A percentile compares a stretch with the other conserved stretches of the same genome.
phyloP scores from a whole-genome alignment of 2,113 vertebrate genomes.

The Nothoprocta perdicaria region DNA sequence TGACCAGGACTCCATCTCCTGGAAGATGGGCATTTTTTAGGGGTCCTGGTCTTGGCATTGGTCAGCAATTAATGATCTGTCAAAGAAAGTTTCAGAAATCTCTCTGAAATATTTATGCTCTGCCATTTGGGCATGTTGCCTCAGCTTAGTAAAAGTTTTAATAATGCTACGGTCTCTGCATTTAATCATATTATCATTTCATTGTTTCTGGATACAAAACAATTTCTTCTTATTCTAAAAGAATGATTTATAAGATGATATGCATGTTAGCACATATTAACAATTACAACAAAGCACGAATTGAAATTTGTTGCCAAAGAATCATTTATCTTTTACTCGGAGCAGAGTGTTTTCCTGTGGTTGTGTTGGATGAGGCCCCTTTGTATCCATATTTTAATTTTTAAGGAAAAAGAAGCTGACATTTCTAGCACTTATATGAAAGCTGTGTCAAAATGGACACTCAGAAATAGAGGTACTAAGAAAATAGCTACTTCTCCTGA shows the following conservation, averaged over 20 bases:
- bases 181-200: conserved; percentile 22
- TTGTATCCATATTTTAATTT: conserved; percentile 7
- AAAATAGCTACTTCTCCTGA: conserved; percentile 6
- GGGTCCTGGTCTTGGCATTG: neutral
- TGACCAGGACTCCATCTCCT: neutral
- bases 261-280: conserved; percentile 50
- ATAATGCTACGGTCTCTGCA: neutral
- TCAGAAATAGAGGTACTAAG: neutral
- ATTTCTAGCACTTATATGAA: neutral
- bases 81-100: neutral
- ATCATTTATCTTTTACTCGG: conserved; percentile 52
- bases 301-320: conserved; percentile 29
- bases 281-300: conserved; percentile 51
- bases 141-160: neutral
- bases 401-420: neutral
- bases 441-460: neutral
- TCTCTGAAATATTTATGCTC: neutral
- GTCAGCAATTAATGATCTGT: neutral
- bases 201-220: conserved; percentile 36
- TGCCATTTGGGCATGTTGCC: neutral
- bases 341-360: neutral
- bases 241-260: conserved; percentile 60
- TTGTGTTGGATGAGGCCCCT: neutral
- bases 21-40: neutral
- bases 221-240: conserved; percentile 53